These are phyloP conservation scores for Orthonevra nobilis DNA, from an alignment of 2,888 invertebrate genomes.

Conservation along the genomic window DNA sequence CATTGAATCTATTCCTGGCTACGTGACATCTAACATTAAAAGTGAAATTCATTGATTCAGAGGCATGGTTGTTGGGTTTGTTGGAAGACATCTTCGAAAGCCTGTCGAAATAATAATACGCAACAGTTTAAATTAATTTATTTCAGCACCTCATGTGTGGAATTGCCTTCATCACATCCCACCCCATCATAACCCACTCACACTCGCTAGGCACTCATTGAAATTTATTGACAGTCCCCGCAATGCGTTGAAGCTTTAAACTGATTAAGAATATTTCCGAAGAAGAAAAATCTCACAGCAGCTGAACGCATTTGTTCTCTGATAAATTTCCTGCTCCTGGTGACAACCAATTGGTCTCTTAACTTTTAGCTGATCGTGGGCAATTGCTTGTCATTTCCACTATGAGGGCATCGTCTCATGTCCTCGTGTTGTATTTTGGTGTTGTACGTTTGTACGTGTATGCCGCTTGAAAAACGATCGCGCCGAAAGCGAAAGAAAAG, in stretches of 20 bases:
- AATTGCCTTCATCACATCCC: not conserved
- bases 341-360: conserved; percentile 61
- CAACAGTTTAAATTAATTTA: conserved; percentile 18
- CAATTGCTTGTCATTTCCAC: conserved; percentile 58
- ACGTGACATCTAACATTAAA: too few relatives aligned
- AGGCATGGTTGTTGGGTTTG: too few relatives aligned
- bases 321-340: conserved; percentile 54
- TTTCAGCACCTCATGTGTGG: not conserved
- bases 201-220: conserved; percentile 13
- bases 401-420: conserved; percentile 39
- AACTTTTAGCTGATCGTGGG: conserved; percentile 51
- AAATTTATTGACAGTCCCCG: conserved; percentile 54
- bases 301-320: conserved; percentile 65
- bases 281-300: conserved; percentile 53
- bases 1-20: too few relatives aligned
- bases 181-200: conserved; percentile 13
- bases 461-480: conserved; percentile 52
- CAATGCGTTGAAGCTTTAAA: conserved; percentile 40
- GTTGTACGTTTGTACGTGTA: too few relatives aligned
- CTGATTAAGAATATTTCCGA: conserved; percentile 31
- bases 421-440: too few relatives aligned
- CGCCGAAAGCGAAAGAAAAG: conserved; percentile 4
- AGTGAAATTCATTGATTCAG: too few relatives aligned
- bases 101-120: not conserved
- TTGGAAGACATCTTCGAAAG: not conserved